Percentiles rank a stretch among this genome's conserved stretches.
Conservation (phyloP, 2,113 vertebrate genomes). For the Pitta sordida region DNA sequence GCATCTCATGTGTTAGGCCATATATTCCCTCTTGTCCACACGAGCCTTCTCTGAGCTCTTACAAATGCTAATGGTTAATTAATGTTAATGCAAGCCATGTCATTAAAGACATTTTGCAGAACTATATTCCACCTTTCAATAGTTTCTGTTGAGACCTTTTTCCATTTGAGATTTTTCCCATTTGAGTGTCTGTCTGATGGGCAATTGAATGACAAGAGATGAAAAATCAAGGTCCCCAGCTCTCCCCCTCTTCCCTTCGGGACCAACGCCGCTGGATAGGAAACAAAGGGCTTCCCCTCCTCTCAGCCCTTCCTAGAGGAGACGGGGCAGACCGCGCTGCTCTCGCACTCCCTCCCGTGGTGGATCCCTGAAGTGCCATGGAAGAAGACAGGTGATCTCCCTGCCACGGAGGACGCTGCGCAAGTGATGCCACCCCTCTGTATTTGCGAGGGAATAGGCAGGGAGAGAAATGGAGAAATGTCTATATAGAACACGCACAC, state of each 20-base stretch:
- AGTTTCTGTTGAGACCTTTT: background rate
- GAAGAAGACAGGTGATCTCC: background rate
- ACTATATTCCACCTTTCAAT: background rate
- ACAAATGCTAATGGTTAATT: background rate
- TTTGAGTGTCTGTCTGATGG: background rate
- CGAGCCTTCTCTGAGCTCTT: background rate
- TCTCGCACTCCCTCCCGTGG: conserved; percentile 63
- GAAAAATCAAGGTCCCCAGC: background rate
- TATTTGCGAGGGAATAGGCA: rapidly evolving
- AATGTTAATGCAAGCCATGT: background rate
- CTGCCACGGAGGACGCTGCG: rapidly evolving
- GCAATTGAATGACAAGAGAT: background rate
- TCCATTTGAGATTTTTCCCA: background rate
- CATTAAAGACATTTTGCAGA: background rate
- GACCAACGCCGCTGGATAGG: too few species aligned
- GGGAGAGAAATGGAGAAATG: background rate
- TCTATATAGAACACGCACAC: background rate
- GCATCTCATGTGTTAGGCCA: background rate
- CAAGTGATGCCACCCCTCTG: background rate
- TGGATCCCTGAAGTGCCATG: background rate
- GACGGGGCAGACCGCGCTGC: background rate
- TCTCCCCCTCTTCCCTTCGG: background rate
- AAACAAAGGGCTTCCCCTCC: background rate
- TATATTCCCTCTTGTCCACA: background rate
- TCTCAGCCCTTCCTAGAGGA: background rate